A percentile compares a stretch with the other conserved stretches of the same genome.
phyloP scores from a whole-genome alignment of 2,113 vertebrate genomes.

The Nyctibius bracteatus region DNA sequence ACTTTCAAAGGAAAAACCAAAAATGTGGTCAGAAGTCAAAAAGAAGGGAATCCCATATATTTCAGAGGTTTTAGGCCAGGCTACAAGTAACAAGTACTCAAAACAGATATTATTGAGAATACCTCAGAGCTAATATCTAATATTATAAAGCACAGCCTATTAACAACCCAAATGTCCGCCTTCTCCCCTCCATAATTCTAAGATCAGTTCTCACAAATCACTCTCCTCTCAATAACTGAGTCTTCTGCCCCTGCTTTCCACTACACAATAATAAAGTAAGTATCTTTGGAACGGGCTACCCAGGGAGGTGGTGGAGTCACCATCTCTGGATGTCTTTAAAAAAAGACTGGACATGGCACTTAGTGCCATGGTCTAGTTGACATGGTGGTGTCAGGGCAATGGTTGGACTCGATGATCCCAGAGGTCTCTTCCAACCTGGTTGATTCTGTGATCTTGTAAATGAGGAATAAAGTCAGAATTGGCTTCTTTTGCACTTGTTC shows the following conservation, averaged over 20 bases:
- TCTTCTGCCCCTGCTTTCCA: neutral
- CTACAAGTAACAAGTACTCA: neutral
- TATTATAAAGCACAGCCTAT: neutral
- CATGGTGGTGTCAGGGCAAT: too few relatives aligned
- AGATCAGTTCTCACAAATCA: neutral
- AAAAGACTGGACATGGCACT: too few relatives aligned
- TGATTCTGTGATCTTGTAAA: too few relatives aligned
- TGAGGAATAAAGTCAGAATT: neutral
- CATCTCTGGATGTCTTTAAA: too few relatives aligned
- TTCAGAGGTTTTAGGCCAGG: neutral
- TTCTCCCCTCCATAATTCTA: neutral
- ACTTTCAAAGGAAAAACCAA: neutral
- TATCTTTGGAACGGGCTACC: too few relatives aligned
- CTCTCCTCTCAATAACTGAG: neutral
- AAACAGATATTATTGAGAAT: neutral
- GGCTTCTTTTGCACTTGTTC: neutral
- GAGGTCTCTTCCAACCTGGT: too few relatives aligned
- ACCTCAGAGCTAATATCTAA: neutral
- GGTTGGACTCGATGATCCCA: too few relatives aligned
- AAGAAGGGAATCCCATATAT: neutral
- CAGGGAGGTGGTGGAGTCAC: too few relatives aligned
- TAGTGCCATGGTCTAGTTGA: too few relatives aligned
- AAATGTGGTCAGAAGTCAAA: neutral
- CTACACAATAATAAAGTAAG: neutral
- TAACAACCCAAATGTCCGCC: neutral